These are phyloP conservation scores for Linhomoeus sp. DNA, from an alignment of 2,888 invertebrate genomes.

Conservation along the genomic window DNA sequence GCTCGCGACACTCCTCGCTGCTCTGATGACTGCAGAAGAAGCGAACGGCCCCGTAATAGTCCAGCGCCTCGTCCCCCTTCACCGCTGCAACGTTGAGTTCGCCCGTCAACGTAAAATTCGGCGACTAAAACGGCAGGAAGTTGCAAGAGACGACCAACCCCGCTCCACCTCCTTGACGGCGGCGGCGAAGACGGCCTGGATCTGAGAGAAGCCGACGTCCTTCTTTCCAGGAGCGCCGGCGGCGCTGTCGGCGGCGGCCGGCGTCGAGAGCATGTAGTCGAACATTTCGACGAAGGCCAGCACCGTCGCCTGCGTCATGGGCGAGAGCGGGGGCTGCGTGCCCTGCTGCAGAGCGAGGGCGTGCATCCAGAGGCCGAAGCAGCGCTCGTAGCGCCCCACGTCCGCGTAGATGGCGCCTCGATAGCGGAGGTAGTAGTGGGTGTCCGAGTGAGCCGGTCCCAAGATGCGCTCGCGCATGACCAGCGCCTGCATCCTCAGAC, in stretches of 20 bases:
- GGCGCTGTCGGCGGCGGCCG: conserved; percentile 25
- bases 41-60: conserved; percentile 11
- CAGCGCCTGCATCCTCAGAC: conserved; percentile 78
- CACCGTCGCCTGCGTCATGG: conserved; percentile 73
- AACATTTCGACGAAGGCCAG: conserved; percentile 76
- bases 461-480: conserved; percentile 68
- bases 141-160: conserved; percentile 12
- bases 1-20: conserved; percentile 23
- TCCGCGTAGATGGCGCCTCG: conserved; percentile 87
- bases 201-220: conserved; percentile 54
- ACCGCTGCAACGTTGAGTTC: too few species aligned
- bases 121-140: not conserved
- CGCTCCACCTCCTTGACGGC: conserved; percentile 43
- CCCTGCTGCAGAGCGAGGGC: conserved; percentile 67
- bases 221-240: conserved; percentile 7
- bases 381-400: conserved; percentile 30
- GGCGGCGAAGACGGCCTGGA: conserved; percentile 59
- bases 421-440: conserved; percentile 51
- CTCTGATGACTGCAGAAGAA: conserved; percentile 13
- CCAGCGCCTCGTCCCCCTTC: not conserved
- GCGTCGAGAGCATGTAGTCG: conserved; percentile 66
- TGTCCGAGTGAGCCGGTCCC: conserved; percentile 64
- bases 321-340: conserved; percentile 72
- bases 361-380: conserved; percentile 86
- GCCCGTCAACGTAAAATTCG: not conserved